Evolutionary conservation across 2,888 invertebrate genomes (phyloP), one percentile per base, ranked within the genome.

Genomic region (Tiliacea aurago): DNA sequence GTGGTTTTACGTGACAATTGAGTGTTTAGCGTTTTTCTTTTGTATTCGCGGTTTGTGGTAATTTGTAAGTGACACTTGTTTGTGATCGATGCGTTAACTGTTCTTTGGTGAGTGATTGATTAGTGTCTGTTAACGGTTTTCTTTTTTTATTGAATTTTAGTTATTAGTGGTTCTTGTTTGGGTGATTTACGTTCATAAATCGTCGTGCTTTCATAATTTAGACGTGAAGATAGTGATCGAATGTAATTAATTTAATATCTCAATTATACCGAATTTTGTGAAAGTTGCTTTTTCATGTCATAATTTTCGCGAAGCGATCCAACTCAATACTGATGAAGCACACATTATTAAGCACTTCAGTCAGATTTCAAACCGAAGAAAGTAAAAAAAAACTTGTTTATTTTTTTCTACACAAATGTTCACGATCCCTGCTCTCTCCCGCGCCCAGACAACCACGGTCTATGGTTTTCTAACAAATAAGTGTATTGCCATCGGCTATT

Each of bases 381-480:
- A 15, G 15, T 3, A 73, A 49, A 71, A 65, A 69, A 64, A 61
- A 18, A 5, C 4, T 5, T 23, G 0, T 51, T n/a, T 58, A 13
- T 56, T 78, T 77, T 80, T 78, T 78, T 78, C 62, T 53, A 10
- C n/a, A 47, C 47, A 74, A 84, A 74, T 61, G 86, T 86, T 77
- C 62, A 28, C 72, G 47, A 89, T 86, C 73, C 78, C 92, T 91
- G 90, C 65, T 72, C 81, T 84, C 84, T 85, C 80, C 84, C 73
- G 70, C 83, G 84, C 84, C 87, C 88, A 89, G 85, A 87, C 84
- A 84, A 86, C 84, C 89, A 94, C 93, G 94, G 89, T 93, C 86
- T 76, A 86, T 93, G 92, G 87, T 89, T 93, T 88, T 86, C 90
- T 90, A 91, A 93, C 92, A 92, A 91, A 93, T 92, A 93, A 90